These are phyloP conservation scores for Yponomeuta cagnagella DNA, from an alignment of 2,888 invertebrate genomes.

Conservation along the genomic window DNA sequence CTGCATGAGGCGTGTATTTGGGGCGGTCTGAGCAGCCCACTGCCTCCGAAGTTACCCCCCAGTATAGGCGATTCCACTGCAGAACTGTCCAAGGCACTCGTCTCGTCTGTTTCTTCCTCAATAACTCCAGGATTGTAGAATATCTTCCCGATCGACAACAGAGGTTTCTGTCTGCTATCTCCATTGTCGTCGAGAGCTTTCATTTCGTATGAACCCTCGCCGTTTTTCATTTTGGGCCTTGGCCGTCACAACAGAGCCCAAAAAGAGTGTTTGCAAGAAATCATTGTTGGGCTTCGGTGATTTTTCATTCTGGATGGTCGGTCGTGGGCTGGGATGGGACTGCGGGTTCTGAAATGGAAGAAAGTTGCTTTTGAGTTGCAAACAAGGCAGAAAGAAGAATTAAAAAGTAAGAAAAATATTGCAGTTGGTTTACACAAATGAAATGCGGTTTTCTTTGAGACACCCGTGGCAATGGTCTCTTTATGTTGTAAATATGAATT, in stretches of 20 bases:
- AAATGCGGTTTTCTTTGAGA: too few species aligned
- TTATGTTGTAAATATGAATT: too few species aligned
- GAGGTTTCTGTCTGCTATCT: constrained; percentile 33
- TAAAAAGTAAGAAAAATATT: too few species aligned
- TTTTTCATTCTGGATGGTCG: neutral
- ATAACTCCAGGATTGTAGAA: constrained; percentile 67
- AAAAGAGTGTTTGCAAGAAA: constrained; percentile 18
- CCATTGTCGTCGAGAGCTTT: constrained; percentile 47
- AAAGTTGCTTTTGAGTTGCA: neutral
- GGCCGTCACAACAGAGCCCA: constrained; percentile 42
- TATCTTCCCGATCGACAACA: constrained; percentile 58
- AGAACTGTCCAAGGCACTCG: constrained; percentile 64
- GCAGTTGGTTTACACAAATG: too few species aligned
- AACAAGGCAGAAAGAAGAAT: too few species aligned
- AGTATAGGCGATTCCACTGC: constrained; percentile 64
- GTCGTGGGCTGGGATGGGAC: neutral
- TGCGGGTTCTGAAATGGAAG: neutral
- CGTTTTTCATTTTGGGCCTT: constrained; percentile 29
- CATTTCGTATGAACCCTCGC: constrained; percentile 57
- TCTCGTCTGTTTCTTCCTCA: constrained; percentile 66
- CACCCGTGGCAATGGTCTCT: too few species aligned
- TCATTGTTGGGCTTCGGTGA: constrained; percentile 12
- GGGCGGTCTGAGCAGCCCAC: constrained; percentile 47
- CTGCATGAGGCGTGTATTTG: constrained; percentile 61
- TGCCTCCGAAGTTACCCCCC: constrained; percentile 39